Evolutionary conservation across 2,113 vertebrate genomes (phyloP).

Genomic region (Tricholaema leucomelas): DNA sequence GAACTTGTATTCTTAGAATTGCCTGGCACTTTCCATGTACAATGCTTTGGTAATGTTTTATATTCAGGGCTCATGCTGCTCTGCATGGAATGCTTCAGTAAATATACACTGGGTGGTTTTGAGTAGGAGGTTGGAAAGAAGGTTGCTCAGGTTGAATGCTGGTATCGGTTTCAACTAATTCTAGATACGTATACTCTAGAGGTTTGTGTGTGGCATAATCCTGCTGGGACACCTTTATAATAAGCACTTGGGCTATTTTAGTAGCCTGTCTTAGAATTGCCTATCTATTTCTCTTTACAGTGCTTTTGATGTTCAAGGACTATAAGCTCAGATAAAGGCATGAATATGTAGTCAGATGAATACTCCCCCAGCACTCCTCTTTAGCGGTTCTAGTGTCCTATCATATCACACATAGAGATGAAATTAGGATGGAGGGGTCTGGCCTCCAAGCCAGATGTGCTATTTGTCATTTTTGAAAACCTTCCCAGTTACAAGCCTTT

Average conservation of each 20-base stretch:
- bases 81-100: background rate
- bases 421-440: background rate
- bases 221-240: background rate
- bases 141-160: background rate
- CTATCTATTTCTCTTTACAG: background rate
- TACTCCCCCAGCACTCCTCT: background rate
- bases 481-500: background rate
- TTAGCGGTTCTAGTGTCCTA: background rate
- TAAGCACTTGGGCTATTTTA: background rate
- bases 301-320: background rate
- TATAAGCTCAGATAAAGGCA: background rate
- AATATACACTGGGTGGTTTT: background rate
- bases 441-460: background rate
- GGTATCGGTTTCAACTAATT: background rate
- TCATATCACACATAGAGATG: background rate
- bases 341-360: background rate
- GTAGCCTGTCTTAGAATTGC: background rate
- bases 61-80: background rate
- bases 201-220: background rate
- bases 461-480: background rate
- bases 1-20: background rate
- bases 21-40: background rate
- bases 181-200: background rate
- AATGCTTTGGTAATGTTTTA: background rate
- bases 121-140: background rate